Conservation (phyloP, 2,888 invertebrate genomes). For the Dichetophora obliterata region DNA sequence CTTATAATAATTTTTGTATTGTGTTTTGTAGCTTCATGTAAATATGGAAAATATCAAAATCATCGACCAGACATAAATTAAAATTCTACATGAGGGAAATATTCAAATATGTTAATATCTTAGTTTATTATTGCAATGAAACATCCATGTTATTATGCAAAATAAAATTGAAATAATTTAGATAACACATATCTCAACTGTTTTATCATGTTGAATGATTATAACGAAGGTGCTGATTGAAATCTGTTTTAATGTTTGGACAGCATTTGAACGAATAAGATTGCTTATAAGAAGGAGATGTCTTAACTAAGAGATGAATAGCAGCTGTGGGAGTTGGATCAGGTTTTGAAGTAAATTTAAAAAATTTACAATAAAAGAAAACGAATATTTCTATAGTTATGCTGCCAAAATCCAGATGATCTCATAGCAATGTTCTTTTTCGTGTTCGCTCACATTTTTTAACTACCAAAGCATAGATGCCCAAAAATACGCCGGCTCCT, state of each 20-base stretch:
- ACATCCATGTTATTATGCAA: conserved; percentile 1
- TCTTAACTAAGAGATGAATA: background rate
- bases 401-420: conserved; percentile 22
- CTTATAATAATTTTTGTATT: background rate
- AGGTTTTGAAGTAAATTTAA: background rate
- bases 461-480: background rate
- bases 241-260: background rate
- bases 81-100: too few relatives aligned
- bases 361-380: background rate
- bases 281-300: background rate
- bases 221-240: conserved; percentile 2
- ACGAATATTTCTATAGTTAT: background rate
- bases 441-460: background rate
- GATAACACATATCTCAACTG: background rate
- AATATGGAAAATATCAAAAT: too few relatives aligned
- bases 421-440: background rate
- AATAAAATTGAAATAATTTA: background rate
- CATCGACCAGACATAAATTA: too few relatives aligned
- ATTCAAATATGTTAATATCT: background rate
- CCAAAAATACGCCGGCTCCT: background rate
- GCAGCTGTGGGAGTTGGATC: conserved; percentile 20
- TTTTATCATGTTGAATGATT: background rate
- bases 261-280: background rate
- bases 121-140: background rate
- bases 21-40: too few relatives aligned